Percentiles rank a stretch among this genome's conserved stretches.
Conservation (phyloP, 2,888 invertebrate genomes). For the Lamproptera curius region DNA sequence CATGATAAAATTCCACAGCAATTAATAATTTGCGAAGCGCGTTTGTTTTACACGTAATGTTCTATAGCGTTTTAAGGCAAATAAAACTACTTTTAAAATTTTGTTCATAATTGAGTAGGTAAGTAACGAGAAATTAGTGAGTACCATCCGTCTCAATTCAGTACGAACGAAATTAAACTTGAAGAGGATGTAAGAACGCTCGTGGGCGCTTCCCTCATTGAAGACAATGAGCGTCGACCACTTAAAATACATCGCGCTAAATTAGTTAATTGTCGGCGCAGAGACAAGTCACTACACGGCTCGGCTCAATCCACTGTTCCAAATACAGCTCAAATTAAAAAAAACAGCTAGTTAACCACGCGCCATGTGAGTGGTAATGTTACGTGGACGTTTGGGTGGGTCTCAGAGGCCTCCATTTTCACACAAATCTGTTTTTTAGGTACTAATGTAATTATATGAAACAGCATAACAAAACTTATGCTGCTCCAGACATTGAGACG, state of each 20-base stretch:
- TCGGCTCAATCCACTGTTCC: too few relatives aligned
- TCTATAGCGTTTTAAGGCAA: too few relatives aligned
- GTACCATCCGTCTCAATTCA: not conserved
- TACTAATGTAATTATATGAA: not conserved
- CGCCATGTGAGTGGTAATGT: not conserved
- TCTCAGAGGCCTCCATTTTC: not conserved
- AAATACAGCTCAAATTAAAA: not conserved
- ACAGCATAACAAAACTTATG: not conserved
- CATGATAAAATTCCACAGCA: too few relatives aligned
- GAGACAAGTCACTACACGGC: too few relatives aligned
- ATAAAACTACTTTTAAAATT: too few relatives aligned
- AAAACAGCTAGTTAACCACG: not conserved
- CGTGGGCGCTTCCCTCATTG: conserved; percentile 53
- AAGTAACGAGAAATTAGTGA: too few relatives aligned
- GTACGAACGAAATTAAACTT: conserved; percentile 5
- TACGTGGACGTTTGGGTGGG: not conserved
- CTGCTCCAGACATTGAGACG: too few relatives aligned
- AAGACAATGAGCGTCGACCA: conserved; percentile 34
- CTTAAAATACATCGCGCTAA: conserved; percentile 38
- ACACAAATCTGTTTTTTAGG: not conserved
- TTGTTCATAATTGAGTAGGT: too few relatives aligned
- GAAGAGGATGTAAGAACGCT: conserved; percentile 23
- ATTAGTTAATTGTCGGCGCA: conserved; percentile 40
- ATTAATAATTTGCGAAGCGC: too few relatives aligned
- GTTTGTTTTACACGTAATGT: too few relatives aligned